phyloP scores from a whole-genome alignment of 2,888 invertebrate genomes.

The Dioctria rufipes region DNA sequence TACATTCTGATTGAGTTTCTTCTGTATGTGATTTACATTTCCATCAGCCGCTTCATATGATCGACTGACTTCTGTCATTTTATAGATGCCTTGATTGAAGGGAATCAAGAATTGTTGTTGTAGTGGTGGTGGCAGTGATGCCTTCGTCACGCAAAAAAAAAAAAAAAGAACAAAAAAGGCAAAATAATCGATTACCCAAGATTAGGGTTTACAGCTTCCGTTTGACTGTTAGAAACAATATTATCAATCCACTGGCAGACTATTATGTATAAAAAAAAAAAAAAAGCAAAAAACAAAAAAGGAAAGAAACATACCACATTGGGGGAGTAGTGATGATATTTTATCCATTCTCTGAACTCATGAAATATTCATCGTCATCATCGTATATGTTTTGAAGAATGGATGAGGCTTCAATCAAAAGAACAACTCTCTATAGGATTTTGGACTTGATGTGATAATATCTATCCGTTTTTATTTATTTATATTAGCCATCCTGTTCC shows the following conservation, averaged over 20 bases:
- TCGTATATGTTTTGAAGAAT: conserved; percentile 6
- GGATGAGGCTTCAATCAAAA: conserved; percentile 33
- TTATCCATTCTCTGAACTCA: conserved; percentile 42
- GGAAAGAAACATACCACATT: too few species aligned
- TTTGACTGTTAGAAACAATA: not conserved
- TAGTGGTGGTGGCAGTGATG: not conserved
- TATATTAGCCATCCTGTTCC: conserved; percentile 31
- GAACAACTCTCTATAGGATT: conserved; percentile 19
- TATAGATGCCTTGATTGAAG: not conserved
- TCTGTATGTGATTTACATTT: conserved; percentile 12
- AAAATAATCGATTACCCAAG: not conserved
- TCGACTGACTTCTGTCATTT: conserved; percentile 51
- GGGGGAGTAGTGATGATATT: conserved; percentile 5
- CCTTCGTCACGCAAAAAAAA: not conserved
- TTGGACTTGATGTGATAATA: conserved; percentile 11
- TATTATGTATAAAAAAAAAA: conserved; percentile 8
- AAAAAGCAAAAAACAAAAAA: not conserved
- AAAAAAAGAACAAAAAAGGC: not conserved
- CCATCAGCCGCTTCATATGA: conserved; percentile 14
- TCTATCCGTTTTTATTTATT: conserved; percentile 5
- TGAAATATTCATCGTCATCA: conserved; percentile 48
- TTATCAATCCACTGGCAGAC: conserved; percentile 5
- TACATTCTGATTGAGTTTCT: conserved; percentile 4
- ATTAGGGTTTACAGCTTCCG: conserved; percentile 3
- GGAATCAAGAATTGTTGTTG: not conserved